Conservation (phyloP, 2,113 vertebrate genomes). For the Macrotus californicus region DNA sequence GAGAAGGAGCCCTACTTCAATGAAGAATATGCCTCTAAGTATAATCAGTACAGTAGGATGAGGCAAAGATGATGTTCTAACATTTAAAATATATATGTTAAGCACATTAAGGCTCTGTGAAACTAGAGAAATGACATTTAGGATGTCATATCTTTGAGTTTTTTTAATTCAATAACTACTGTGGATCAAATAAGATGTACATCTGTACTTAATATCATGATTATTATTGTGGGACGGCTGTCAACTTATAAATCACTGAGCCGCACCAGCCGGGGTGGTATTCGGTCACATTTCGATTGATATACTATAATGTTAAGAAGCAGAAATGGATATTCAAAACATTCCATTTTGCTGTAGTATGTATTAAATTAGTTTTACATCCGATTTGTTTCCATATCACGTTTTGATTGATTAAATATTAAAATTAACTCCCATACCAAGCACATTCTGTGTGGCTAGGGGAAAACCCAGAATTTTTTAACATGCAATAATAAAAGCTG, state of each 20-base stretch:
- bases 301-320: neutral
- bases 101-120: neutral
- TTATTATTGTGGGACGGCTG: neutral
- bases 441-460: neutral
- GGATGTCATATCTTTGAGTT: neutral
- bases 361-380: neutral
- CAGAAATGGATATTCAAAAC: neutral
- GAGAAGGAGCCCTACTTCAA: neutral
- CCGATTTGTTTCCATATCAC: neutral
- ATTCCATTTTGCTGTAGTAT: neutral
- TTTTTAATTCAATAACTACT: constrained; percentile 19
- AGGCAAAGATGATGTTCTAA: neutral
- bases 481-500: constrained; percentile 34
- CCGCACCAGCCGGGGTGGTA: neutral
- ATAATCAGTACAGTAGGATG: neutral
- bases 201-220: neutral
- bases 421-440: constrained; percentile 28
- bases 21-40: neutral
- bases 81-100: neutral
- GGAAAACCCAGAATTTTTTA: neutral
- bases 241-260: neutral
- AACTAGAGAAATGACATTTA: neutral
- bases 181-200: neutral
- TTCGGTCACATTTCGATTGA: neutral
- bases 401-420: constrained; percentile 29